phyloP scores from a whole-genome alignment of 2,797 vertebrate genomes.

The Anableps anableps region DNA sequence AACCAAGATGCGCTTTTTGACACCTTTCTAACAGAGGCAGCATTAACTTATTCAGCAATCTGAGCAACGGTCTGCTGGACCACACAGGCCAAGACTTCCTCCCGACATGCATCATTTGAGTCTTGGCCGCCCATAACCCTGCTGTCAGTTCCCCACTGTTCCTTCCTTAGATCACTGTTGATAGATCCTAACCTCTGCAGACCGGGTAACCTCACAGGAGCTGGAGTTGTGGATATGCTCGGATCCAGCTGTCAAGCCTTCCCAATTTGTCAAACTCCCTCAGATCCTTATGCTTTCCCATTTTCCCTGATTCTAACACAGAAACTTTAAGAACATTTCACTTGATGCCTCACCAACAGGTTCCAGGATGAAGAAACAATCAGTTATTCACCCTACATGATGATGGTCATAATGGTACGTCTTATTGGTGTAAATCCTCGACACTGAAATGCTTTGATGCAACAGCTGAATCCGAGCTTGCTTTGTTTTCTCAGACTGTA shows the following conservation, averaged over 20 bases:
- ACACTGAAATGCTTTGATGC: constrained; percentile 34
- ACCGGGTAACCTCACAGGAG: neutral
- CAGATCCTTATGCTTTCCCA: neutral
- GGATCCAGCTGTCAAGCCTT: neutral
- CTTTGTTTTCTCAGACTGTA: constrained; percentile 22
- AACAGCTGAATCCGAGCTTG: neutral
- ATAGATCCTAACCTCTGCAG: neutral
- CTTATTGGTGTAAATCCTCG: neutral
- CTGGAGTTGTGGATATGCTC: neutral
- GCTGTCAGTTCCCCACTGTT: neutral
- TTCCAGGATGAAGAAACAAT: neutral
- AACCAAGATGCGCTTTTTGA: neutral
- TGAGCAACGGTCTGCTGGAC: neutral
- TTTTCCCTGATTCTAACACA: neutral
- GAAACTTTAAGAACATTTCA: neutral
- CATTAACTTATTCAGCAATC: neutral
- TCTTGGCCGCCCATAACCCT: neutral
- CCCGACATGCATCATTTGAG: neutral
- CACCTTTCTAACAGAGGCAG: neutral
- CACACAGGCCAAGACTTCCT: neutral
- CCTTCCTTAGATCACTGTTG: neutral
- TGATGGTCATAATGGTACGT: neutral
- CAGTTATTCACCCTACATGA: neutral
- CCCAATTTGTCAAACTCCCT: neutral
- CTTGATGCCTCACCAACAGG: neutral